Evolutionary conservation across 2,113 vertebrate genomes (phyloP), one percentile per base, ranked within the genome.

Genomic region (Corvus cornix): DNA sequence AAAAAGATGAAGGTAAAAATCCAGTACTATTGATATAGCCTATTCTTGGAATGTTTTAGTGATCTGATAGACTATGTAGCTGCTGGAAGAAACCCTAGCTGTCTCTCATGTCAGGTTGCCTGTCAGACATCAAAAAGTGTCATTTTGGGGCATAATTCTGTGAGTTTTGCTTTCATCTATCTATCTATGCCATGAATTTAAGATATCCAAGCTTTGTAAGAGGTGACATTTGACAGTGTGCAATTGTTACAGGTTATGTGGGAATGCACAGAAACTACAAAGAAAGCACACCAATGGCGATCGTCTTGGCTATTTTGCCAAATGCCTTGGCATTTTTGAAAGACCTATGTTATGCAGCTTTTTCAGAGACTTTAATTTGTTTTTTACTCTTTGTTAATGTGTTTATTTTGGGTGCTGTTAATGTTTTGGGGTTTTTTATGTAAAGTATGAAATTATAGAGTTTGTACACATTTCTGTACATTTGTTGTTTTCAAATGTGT

Each of bases 251-350:
- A 70, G 8, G 26, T 86, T 11, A 5, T n/a, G 16, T 41, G 5
- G 28, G 87, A 83, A 59, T 35, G 43, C 8, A 26, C 2, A 75
- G 21, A 68, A 56, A 21, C 28, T 64, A 21, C 13, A 51, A 46
- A 62, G 17, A 15, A 88, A 43, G 13, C 4, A 37, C 10, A 62
- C 1, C 6, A 46, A 8, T 33, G 15, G 5, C 0, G 0, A 27
- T 27, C 0, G 48, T 27, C 83, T 35, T 58, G 4, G 3, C 3
- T 64, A 24, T 86, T 83, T 94, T n/a, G 7, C 23, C 22, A 63
- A 72, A 63, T 37, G 18, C 14, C 9, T 51, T 56, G 35, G 12
- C 6, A 84, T 69, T 46, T 76, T 16, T 49, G 10, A 84, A 48
- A 75, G 4, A 5, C 4, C 9, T 53, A 2, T 21, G 28, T n/a